Evolutionary conservation across 1,140 invertebrate species (phyloP), one percentile per base, ranked within the genome.

Genomic region (Sitodiplosis mosellana): DNA sequence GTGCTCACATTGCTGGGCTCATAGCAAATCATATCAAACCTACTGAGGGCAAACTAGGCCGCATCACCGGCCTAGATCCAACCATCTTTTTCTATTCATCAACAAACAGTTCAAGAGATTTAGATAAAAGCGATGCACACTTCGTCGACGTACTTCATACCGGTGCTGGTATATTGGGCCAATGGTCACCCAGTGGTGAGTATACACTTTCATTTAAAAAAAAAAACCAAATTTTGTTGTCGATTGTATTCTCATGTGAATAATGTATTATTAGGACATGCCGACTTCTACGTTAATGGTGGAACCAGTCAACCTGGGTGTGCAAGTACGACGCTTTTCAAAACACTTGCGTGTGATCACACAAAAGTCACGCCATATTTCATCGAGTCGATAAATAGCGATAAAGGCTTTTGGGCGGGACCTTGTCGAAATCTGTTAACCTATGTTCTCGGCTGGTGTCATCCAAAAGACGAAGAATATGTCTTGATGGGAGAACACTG

Each of bases 131-230:
- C 1, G 88, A 93, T 62, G 87, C 86, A 0, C 69, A 80, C 52
- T 90, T 91, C 61, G 86, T 91, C 18, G 87, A 91, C 63, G 77
- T 90, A 19, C 72, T 92, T 43, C 88, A 93, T 59, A 90, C 88
- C 0, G 87, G 87, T 33, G 85, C 83, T 1, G 84, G 84, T 0
- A 82, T 87, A 45, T 67, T 87, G 15, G 82, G 83, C 0, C 82
- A 87, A 57, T 87, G 83, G 83, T 82, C 83, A 2, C 81, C 83
- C 1, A 86, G 78, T 54, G 87, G 86, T 0, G n/a, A n/a, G n/a
- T n/a, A n/a, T n/a, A n/a, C n/a, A n/a, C n/a, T n/a, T n/a, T n/a
- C n/a, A n/a, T n/a, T n/a, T n/a, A n/a, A n/a, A n/a, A n/a, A n/a
- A n/a, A n/a, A n/a, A n/a, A n/a, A n/a, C n/a, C n/a, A n/a, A n/a